Evolutionary conservation across 1,140 invertebrate species (phyloP).

Genomic region (Lutraria rhynchaena): DNA sequence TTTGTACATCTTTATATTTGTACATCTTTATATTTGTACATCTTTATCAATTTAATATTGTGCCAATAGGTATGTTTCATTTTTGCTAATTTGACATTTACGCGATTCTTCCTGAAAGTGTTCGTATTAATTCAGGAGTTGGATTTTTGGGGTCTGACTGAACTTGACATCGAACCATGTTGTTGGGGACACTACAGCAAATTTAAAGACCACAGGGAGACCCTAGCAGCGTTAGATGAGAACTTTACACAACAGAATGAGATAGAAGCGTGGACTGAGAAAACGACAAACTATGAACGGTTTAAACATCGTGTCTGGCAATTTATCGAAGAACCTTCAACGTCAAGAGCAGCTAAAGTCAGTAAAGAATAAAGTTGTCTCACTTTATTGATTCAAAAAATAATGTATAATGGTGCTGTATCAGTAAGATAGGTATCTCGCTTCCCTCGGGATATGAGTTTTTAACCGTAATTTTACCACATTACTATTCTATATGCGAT

Average conservation of each 20-base stretch:
- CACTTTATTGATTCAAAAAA: background rate
- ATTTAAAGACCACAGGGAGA: constrained; percentile 78
- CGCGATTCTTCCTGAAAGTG: too few relatives aligned
- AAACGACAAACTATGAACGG: constrained; percentile 64
- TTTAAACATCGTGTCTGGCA: constrained; percentile 78
- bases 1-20: too few relatives aligned
- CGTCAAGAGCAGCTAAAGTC: constrained; percentile 78
- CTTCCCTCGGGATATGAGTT: background rate
- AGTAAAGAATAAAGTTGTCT: background rate
- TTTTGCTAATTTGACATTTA: too few relatives aligned
- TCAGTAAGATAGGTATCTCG: background rate
- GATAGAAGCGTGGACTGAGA: constrained; percentile 68
- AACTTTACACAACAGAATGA: constrained; percentile 76
- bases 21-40: too few relatives aligned
- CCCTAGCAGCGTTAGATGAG: constrained; percentile 79
- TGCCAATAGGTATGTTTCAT: too few relatives aligned
- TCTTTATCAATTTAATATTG: too few relatives aligned
- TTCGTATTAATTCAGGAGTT: constrained; percentile 80
- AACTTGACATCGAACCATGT: constrained; percentile 80
- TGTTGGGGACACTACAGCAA: constrained; percentile 81
- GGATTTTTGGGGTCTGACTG: constrained; percentile 80
- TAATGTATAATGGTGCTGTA: background rate
- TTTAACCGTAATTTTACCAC: background rate
- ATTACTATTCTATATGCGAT: background rate
- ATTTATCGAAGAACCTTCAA: constrained; percentile 78